phyloP scores from a whole-genome alignment of 1,140 invertebrate species.

The Melanaphis sacchari region DNA sequence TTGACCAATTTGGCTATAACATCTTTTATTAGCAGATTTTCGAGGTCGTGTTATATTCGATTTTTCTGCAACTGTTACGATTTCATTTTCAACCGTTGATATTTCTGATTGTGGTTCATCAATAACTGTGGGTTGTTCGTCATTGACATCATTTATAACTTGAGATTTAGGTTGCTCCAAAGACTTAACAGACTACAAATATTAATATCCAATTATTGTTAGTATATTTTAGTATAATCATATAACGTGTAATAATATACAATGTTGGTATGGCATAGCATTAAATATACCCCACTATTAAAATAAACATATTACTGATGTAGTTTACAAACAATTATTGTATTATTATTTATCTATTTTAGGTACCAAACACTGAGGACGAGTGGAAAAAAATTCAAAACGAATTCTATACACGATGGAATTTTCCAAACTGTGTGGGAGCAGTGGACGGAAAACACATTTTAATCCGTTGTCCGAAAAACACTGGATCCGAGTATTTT shows the following conservation, averaged over 20 bases:
- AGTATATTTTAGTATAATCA: too few relatives aligned
- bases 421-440: conserved; percentile 62
- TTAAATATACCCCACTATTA: neutral
- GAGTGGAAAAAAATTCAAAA: conserved; percentile 62
- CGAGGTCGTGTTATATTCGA: neutral
- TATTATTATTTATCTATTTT: neutral
- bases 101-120: neutral
- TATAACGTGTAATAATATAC: neutral
- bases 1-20: neutral
- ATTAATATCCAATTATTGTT: conserved; percentile 4
- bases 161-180: neutral
- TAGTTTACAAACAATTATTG: neutral
- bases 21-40: neutral
- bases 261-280: neutral
- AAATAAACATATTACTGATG: neutral
- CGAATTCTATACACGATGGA: conserved; percentile 63
- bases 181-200: neutral
- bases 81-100: neutral
- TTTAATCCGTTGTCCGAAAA: conserved; percentile 60
- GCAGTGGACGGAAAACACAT: conserved; percentile 66
- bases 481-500: conserved; percentile 64
- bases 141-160: neutral
- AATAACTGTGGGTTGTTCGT: neutral
- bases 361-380: conserved; percentile 59
- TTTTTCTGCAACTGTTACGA: too few relatives aligned